Base-by-base conservation (phyloP, 64 coral and sea anemone genomes). In the Pocillopora verrucosa region DNA sequence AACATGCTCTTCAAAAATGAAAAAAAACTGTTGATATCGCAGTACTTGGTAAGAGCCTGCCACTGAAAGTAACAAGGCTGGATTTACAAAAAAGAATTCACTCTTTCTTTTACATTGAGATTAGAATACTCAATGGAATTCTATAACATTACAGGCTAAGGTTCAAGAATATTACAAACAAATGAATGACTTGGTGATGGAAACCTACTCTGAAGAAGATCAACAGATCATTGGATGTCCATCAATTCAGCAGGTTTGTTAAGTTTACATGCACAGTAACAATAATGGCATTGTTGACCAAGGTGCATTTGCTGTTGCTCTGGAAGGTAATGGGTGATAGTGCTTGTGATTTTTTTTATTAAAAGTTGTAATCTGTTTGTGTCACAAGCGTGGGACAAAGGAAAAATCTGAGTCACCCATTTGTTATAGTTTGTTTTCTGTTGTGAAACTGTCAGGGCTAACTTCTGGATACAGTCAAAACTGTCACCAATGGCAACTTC, bases 131-230 rank as follows among this genome's bases (percentile, higher is more conserved):
- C 24, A 79, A 13, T 84, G 56, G 6, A 13, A 65, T 84, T 45
- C 19, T 72, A 30, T 30, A 17, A 60, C 36, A 36, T 89, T 38
- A 85, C 65, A 99, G 97, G 94, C 89, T 16, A 99, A 99, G 84
- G 94, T 99, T 2, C 94, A 93, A 57, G 97, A 99, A 15, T 93
- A 99, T 63, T 99, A 99, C 86, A 99, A 95, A 84, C 91, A 99
- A 80, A 92, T 99, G 93, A 99, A 93, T 64, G 93, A 99, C 51
- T 51, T 99, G n/a, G 91, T 99, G 45, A 86, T 81, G 14, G 89
- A 88, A 19, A 95, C 89, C 58, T 99, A 95, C 67, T 72, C 88
- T 36, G 91, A 91, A 59, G 97, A 99, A 83, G 94, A 99, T 79
- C 85, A 92, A 60, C 94, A 95, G 65, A 99, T 99, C 20, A 99